Conservation (phyloP, 2,888 invertebrate species). For the Phlogophora meticulosa region DNA sequence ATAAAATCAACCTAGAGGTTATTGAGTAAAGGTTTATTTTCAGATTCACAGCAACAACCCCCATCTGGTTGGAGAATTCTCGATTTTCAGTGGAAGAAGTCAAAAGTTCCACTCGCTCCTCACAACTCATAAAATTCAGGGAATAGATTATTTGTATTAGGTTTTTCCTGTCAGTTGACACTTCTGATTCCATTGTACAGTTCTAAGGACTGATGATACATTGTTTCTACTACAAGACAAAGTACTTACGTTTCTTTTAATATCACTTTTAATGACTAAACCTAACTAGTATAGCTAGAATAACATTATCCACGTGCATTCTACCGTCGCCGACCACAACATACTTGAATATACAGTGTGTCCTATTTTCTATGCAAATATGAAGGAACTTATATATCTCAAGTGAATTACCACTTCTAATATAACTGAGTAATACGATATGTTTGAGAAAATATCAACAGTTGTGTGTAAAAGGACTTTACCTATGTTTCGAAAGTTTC, state of each 20-base stretch:
- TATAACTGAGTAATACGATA: background rate
- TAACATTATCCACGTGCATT: slow-evolving; percentile 21
- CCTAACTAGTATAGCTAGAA: slow-evolving; percentile 19
- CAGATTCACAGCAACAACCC: too few species aligned
- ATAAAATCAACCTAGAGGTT: too few species aligned
- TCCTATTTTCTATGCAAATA: slow-evolving; percentile 32
- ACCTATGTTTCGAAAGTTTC: too few species aligned
- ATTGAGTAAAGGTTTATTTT: too few species aligned
- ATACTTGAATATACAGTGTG: background rate
- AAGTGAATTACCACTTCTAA: background rate
- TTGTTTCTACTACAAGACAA: background rate
- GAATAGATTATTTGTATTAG: too few species aligned
- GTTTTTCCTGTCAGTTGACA: too few species aligned
- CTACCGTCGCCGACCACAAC: background rate
- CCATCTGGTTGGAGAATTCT: too few species aligned
- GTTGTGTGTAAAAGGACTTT: too few species aligned
- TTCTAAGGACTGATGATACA: slow-evolving; percentile 6
- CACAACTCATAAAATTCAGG: too few species aligned
- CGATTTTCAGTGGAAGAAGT: too few species aligned
- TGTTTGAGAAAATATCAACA: background rate
- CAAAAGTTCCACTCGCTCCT: too few species aligned
- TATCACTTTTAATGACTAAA: slow-evolving; percentile 17
- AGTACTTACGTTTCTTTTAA: background rate
- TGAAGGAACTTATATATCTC: background rate
- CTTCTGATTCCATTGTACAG: too few species aligned